phyloP scores from a whole-genome alignment of 1,140 invertebrate genomes.

The Aphaenogaster rudis region DNA sequence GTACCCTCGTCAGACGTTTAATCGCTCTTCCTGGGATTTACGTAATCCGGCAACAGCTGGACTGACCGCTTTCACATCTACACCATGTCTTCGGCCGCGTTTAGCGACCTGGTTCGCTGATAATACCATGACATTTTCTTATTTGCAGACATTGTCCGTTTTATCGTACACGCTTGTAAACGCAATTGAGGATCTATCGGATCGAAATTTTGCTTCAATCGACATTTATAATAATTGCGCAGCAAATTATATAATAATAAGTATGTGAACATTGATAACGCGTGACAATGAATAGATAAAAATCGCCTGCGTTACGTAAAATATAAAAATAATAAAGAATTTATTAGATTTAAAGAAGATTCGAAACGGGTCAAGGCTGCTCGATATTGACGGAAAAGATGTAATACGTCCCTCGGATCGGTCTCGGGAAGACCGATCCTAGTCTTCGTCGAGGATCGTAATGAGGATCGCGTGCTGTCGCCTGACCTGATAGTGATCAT shows the following conservation, averaged over 20 bases:
- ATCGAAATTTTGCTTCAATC: background rate
- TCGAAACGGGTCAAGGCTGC: constrained; percentile 38
- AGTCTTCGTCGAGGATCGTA: background rate
- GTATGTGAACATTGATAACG: background rate
- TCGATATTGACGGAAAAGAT: background rate
- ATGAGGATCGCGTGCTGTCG: constrained; percentile 36
- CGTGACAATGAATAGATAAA: background rate
- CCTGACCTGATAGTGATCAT: constrained; percentile 39
- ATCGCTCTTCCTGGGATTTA: constrained; percentile 84
- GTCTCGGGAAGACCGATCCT: background rate
- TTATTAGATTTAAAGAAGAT: background rate
- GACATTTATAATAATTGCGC: background rate
- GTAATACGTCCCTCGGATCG: background rate
- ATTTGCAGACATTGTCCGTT: background rate
- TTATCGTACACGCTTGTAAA: background rate
- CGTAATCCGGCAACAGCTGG: constrained; percentile 81
- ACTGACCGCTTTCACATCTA: constrained; percentile 85
- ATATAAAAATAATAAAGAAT: background rate
- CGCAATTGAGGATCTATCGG: background rate
- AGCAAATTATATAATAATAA: background rate
- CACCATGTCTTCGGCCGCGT: constrained; percentile 71
- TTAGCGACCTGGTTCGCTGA: constrained; percentile 69
- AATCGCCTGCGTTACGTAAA: background rate
- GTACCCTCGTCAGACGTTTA: constrained; percentile 37
- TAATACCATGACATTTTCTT: constrained; percentile 55